Percentiles rank a stretch among this genome's conserved stretches.
phyloP scores from a whole-genome alignment of 2,888 invertebrate species.

The Drosophila acutilabella region DNA sequence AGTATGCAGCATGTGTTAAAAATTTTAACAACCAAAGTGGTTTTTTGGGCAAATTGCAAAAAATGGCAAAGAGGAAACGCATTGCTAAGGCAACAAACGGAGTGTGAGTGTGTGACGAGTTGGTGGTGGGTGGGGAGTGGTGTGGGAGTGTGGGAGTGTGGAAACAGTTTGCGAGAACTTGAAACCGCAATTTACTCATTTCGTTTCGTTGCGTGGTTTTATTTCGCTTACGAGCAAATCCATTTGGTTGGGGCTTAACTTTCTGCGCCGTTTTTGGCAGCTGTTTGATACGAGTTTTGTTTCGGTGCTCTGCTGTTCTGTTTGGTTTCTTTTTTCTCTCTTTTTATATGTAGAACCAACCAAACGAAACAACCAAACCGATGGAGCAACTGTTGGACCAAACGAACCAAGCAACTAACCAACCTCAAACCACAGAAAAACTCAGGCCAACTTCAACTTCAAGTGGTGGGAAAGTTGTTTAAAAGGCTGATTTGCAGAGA shows the following conservation, averaged over 20 bases:
- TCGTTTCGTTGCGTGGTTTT: constrained; percentile 75
- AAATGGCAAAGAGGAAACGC: constrained; percentile 59
- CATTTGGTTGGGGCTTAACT: constrained; percentile 68
- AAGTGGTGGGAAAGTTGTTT: constrained; percentile 73
- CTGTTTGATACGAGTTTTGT: constrained; percentile 42
- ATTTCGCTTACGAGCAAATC: constrained; percentile 78
- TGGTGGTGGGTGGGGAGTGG: not conserved
- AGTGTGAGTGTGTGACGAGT: not conserved
- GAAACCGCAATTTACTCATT: constrained; percentile 81
- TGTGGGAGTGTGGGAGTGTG: not conserved
- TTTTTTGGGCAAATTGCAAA: constrained; percentile 58
- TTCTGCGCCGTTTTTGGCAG: constrained; percentile 61
- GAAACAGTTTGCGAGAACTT: constrained; percentile 64
- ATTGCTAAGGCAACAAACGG: constrained; percentile 46
- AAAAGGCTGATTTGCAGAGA: constrained; percentile 61
- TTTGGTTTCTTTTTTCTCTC: not conserved
- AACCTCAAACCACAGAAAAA: constrained; percentile 49
- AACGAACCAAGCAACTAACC: constrained; percentile 49
- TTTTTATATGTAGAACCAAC: constrained; percentile 1
- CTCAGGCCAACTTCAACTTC: constrained; percentile 59
- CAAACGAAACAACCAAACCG: constrained; percentile 12
- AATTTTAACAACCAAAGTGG: constrained; percentile 65
- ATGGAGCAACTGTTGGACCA: constrained; percentile 4
- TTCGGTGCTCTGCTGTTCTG: not conserved
- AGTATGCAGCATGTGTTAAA: constrained; percentile 64